Percentiles rank a stretch among this genome's conserved stretches.
Evolutionary conservation across 1,140 invertebrate genomes (phyloP).

Genomic region (Watersipora subatra): DNA sequence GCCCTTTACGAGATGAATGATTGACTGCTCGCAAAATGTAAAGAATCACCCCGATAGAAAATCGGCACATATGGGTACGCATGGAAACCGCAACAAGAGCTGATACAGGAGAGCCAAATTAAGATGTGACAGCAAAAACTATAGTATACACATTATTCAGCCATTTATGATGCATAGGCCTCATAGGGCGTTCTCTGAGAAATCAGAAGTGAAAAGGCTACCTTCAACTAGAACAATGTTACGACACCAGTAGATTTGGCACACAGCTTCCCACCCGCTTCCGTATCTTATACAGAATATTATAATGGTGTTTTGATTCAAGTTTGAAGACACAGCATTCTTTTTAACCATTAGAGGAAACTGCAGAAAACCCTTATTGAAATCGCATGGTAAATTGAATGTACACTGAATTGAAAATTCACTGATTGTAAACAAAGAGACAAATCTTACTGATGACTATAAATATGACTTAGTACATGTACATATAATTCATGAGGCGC

Average conservation of each 20-base stretch:
- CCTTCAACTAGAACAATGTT: neutral
- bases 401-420: too few species aligned
- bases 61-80: neutral
- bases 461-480: neutral
- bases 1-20: neutral
- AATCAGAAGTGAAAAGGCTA: neutral
- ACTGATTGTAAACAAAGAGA: neutral
- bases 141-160: neutral
- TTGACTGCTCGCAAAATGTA: neutral
- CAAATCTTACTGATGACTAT: neutral
- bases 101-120: neutral
- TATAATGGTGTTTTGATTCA: neutral
- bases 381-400: neutral
- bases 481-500: neutral
- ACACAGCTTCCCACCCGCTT: neutral
- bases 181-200: too few species aligned
- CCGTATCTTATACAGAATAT: neutral
- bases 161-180: neutral
- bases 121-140: neutral
- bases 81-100: neutral
- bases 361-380: neutral
- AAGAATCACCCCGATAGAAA: neutral
- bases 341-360: neutral
- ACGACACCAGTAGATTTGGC: neutral
- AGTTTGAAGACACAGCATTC: neutral